These are phyloP conservation scores for Ptychodera flava DNA, from an alignment of 35 echinoderm and acorn worm genomes.

Conservation along the genomic window DNA sequence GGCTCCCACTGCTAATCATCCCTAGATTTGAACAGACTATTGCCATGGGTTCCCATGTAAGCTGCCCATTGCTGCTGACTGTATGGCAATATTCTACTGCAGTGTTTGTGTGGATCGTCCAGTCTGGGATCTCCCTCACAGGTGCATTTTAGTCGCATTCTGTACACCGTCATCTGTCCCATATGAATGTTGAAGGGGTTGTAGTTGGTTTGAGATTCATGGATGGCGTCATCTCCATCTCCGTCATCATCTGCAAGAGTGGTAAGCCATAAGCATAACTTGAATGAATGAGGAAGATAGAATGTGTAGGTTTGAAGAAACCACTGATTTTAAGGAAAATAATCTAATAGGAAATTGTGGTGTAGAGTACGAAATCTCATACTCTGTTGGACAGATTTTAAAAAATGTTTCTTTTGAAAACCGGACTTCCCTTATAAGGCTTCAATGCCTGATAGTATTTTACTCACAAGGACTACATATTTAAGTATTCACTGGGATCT, in stretches of 20 bases:
- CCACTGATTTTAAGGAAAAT: not conserved
- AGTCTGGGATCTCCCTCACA: constrained; percentile 20
- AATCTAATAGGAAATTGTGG: too few relatives aligned
- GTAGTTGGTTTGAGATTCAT: constrained; percentile 58
- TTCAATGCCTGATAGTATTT: too few relatives aligned
- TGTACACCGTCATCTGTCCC: constrained; percentile 81
- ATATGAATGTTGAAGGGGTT: constrained; percentile 89
- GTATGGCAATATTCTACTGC: constrained; percentile 62
- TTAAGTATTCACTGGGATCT: too few relatives aligned
- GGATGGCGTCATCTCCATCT: not conserved
- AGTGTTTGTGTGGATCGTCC: constrained; percentile 13
- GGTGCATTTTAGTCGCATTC: constrained; percentile 55
- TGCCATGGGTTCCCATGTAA: constrained; percentile 71
- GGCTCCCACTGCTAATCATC: too few relatives aligned
- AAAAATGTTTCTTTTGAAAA: too few relatives aligned
- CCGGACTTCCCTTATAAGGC: too few relatives aligned
- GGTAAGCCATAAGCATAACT: not conserved
- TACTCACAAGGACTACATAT: too few relatives aligned
- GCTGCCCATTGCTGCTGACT: too few relatives aligned
- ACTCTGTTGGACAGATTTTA: too few relatives aligned
- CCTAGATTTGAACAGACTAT: constrained; percentile 73
- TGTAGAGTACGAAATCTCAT: too few relatives aligned
- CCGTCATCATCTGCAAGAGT: constrained; percentile 1
- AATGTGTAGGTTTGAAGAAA: not conserved
- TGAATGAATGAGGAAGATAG: not conserved